Conservation (phyloP, 1,140 invertebrate genomes). For the Drosophila athabasca region DNA sequence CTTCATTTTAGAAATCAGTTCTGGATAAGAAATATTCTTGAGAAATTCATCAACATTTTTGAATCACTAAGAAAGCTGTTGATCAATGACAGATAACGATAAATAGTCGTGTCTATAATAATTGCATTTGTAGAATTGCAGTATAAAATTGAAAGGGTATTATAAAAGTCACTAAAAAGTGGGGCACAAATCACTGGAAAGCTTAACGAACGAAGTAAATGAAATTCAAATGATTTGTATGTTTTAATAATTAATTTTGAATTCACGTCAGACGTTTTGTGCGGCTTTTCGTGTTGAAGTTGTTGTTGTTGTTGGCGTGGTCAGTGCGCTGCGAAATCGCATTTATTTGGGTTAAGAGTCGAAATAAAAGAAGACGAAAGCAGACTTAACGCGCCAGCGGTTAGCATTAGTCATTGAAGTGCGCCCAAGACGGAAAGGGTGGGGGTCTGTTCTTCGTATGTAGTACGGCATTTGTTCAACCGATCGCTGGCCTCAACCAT, state of each 20-base stretch:
- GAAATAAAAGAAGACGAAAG: conserved; percentile 17
- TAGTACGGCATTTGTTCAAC: background rate
- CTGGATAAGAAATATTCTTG: no score
- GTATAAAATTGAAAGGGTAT: conserved; percentile 7
- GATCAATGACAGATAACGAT: conserved; percentile 2
- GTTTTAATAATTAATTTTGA: conserved; percentile 52
- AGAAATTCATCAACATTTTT: background rate
- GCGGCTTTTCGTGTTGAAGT: background rate
- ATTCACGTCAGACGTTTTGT: conserved; percentile 13
- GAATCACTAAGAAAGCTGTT: conserved; percentile 11
- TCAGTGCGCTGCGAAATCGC: conserved; percentile 10
- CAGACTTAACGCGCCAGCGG: conserved; percentile 24
- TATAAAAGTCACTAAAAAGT: background rate
- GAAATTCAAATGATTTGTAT: conserved; percentile 50
- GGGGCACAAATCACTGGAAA: background rate
- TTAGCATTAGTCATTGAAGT: conserved; percentile 46
- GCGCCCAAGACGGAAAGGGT: no score
- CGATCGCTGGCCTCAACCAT: conserved; percentile 11
- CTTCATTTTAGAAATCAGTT: no score
- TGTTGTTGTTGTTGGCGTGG: conserved; percentile 7
- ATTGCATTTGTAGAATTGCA: background rate
- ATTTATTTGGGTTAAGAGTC: conserved; percentile 63
- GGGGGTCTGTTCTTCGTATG: background rate
- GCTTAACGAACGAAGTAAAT: conserved; percentile 21
- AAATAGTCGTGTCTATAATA: background rate